A percentile compares a stretch with the other conserved stretches of the same genome.
These are phyloP conservation scores for Atta colombica DNA, from an alignment of 1,140 invertebrate species.

Conservation along the genomic window DNA sequence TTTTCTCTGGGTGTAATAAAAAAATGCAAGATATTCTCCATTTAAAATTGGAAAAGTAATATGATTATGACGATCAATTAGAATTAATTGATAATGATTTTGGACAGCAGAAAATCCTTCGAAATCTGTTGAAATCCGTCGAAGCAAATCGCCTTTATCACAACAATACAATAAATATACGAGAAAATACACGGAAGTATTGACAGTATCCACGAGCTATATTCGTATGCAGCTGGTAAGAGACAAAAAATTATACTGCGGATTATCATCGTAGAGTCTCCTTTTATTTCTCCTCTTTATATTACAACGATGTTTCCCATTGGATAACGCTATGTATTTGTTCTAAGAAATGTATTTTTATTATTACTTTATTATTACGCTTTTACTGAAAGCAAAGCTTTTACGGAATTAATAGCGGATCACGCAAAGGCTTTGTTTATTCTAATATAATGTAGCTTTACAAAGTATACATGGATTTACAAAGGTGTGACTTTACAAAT, in stretches of 20 bases:
- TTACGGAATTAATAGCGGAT: constrained; percentile 41
- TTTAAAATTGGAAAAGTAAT: neutral
- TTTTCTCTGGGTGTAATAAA: neutral
- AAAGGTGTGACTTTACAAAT: neutral
- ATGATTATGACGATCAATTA: neutral
- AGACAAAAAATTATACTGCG: constrained; percentile 10
- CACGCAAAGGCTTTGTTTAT: constrained; percentile 9
- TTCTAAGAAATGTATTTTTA: constrained; percentile 29
- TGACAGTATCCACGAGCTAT: neutral
- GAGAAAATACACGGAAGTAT: neutral
- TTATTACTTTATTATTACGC: constrained; percentile 10
- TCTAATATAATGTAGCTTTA: neutral
- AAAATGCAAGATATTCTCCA: neutral
- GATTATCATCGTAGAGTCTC: neutral
- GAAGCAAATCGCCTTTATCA: neutral
- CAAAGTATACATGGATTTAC: neutral
- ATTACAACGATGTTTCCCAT: neutral
- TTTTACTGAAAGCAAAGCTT: neutral
- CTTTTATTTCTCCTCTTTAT: neutral
- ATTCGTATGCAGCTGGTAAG: too few relatives aligned
- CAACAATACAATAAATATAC: neutral
- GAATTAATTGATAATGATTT: neutral
- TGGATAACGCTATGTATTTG: neutral
- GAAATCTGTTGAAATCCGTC: neutral
- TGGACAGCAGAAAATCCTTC: neutral